Base-by-base conservation (phyloP, 2,888 invertebrate genomes). In the Oscheius sp. region DNA sequence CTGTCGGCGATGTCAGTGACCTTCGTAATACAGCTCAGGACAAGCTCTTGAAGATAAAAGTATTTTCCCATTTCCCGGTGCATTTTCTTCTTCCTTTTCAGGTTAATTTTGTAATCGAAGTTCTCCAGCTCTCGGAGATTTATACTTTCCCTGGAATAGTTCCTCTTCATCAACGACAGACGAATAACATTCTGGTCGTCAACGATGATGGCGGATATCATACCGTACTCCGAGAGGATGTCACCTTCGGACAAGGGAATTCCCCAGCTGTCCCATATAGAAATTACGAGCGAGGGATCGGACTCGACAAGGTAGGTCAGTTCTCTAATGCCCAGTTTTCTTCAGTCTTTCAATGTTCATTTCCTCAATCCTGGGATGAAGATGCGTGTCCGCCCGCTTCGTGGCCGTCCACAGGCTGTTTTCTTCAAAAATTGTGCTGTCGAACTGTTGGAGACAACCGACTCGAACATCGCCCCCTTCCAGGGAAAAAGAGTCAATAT, bases 1-100 rank as follows among this genome's bases (percentile, higher is more conserved):
- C 87, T 9, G 87, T 87, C 27, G 87, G 87, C 2, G 87, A 87
- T 71, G 87, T 87, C 49, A 82, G 74, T 23, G 85, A 87, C 53
- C 66, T 87, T 45, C 68, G 84, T n/a, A 73, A 78, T 29, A 77
- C 79, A 0, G 86, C 87, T 1, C 85, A 87, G 63, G 86, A 87
- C 41, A 82, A 82, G 58, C 74, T 86, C n/a, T 73, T 87, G n/a
- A 78, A 79, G 56, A 87, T 87, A 66, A 87, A 87, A 74, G 83
- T 82, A 41, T 23, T n/a, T 53, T n/a, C 35, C 35, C 35, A 9
- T 35, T 9, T 6, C 35, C 35, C 35, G 5, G 5, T 9, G 3
- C 35, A 3, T 6, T 35, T 35, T 9, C 35, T 9, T 9, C 9
- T 35, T 18, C 25, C 27, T 3, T 29, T 72, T 43, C 69, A 84